These are phyloP conservation scores for Tridacna crocea DNA, from an alignment of 2,888 invertebrate genomes.

Conservation along the genomic window DNA sequence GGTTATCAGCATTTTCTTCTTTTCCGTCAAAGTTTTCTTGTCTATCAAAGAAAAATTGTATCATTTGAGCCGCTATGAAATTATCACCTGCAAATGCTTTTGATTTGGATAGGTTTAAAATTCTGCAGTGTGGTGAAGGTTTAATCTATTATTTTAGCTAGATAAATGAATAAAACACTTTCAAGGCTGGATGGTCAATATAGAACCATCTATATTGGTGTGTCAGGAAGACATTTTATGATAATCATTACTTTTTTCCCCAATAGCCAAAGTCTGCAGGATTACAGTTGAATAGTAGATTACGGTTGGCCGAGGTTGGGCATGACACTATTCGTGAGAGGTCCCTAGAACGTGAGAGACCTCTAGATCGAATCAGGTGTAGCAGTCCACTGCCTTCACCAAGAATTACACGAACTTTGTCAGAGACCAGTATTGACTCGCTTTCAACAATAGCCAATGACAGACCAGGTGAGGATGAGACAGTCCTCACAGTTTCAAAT, in stretches of 20 bases:
- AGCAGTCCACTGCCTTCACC: slow-evolving; percentile 46
- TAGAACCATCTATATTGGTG: too few relatives aligned
- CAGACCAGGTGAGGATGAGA: slow-evolving; percentile 24
- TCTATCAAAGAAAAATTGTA: too few relatives aligned
- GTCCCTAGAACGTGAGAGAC: slow-evolving; percentile 55
- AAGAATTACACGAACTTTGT: slow-evolving; percentile 35
- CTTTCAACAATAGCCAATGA: slow-evolving; percentile 23
- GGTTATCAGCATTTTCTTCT: too few relatives aligned
- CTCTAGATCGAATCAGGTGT: slow-evolving; percentile 50
- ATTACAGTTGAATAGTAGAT: slow-evolving; percentile 46
- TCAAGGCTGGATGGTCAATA: too few relatives aligned
- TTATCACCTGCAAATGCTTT: too few relatives aligned
- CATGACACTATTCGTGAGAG: slow-evolving; percentile 51
- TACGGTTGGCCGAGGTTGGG: slow-evolving; percentile 57
- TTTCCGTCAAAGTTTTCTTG: too few relatives aligned
- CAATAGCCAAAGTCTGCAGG: slow-evolving; percentile 44
- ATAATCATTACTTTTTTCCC: not conserved
- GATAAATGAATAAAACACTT: too few relatives aligned
- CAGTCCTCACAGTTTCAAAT: slow-evolving; percentile 16
- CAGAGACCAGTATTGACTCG: slow-evolving; percentile 30
- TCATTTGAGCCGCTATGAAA: too few relatives aligned
- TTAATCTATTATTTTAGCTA: too few relatives aligned
- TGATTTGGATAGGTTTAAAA: too few relatives aligned
- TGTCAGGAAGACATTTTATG: not conserved
- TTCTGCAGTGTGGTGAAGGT: too few relatives aligned